Conservation (phyloP, 2,888 invertebrate genomes). For the Acronicta leporina region DNA sequence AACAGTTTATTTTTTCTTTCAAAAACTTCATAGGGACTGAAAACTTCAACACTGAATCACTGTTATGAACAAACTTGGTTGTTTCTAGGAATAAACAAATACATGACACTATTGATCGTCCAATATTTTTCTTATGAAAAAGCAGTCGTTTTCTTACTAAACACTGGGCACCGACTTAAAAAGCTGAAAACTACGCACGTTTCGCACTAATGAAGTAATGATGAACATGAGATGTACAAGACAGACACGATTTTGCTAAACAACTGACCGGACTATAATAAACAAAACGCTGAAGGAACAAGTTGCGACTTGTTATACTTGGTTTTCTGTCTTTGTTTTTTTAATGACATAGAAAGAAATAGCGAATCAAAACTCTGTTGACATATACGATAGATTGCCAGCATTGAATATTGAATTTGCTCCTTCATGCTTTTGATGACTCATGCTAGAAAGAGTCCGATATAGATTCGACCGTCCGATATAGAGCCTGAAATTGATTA, state of each 20-base stretch:
- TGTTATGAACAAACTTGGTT: neutral
- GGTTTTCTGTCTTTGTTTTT: constrained; percentile 34
- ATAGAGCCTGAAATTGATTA: too few relatives aligned
- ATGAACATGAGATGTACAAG: too few relatives aligned
- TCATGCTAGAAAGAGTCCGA: too few relatives aligned
- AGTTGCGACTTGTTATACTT: constrained; percentile 60
- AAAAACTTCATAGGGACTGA: too few relatives aligned
- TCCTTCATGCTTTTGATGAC: too few relatives aligned
- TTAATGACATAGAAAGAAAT: constrained; percentile 32
- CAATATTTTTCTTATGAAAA: too few relatives aligned
- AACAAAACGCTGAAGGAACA: constrained; percentile 40
- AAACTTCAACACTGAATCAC: neutral
- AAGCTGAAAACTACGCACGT: constrained; percentile 23
- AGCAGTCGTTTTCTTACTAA: neutral
- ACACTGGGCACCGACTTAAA: neutral
- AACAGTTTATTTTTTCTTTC: neutral
- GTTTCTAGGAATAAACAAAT: constrained; percentile 4
- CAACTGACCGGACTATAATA: constrained; percentile 1
- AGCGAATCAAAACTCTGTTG: constrained; percentile 5
- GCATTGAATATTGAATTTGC: too few relatives aligned
- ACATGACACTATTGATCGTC: too few relatives aligned
- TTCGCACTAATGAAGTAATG: constrained; percentile 21
- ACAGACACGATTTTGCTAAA: constrained; percentile 46
- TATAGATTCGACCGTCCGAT: too few relatives aligned
- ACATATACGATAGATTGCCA: too few relatives aligned